phyloP scores from a whole-genome alignment of 2,113 vertebrate species.

The Neomonachus schauinslandi region DNA sequence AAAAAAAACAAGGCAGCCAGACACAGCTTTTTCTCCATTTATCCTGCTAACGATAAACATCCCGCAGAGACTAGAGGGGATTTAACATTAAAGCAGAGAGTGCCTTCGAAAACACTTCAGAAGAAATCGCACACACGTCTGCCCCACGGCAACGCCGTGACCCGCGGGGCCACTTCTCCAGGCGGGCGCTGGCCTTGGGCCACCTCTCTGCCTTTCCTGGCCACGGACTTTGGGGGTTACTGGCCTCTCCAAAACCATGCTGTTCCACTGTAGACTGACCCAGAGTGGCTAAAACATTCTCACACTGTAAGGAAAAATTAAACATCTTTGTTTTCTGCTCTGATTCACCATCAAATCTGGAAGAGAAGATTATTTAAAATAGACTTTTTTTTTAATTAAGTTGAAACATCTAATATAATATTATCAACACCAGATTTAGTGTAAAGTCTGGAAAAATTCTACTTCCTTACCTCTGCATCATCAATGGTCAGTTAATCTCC shows the following conservation, averaged over 20 bases:
- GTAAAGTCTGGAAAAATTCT: not conserved
- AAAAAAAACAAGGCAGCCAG: not conserved
- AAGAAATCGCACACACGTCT: not conserved
- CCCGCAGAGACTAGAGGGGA: not conserved
- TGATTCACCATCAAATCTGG: not conserved
- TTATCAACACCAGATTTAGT: too few relatives aligned
- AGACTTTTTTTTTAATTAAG: too few relatives aligned
- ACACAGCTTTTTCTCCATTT: not conserved
- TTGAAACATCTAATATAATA: not conserved
- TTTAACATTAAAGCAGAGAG: not conserved
- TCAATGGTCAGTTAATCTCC: not conserved
- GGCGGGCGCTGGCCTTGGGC: fast-evolving
- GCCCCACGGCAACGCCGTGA: fast-evolving
- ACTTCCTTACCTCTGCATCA: fast-evolving
- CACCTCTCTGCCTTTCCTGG: not conserved
- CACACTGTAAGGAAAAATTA: not conserved
- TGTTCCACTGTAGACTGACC: fast-evolving
- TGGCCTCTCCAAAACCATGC: not conserved
- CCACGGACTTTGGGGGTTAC: fast-evolving
- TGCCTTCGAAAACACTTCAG: not conserved
- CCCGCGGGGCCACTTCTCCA: fast-evolving
- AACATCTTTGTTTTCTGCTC: not conserved
- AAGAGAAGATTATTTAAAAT: not conserved
- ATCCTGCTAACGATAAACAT: not conserved
- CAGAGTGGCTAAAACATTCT: not conserved